A percentile compares a stretch with the other conserved stretches of the same genome.
These are phyloP conservation scores for Pelmatolapia mariae DNA, from an alignment of 2,113 vertebrate species.

Conservation along the genomic window DNA sequence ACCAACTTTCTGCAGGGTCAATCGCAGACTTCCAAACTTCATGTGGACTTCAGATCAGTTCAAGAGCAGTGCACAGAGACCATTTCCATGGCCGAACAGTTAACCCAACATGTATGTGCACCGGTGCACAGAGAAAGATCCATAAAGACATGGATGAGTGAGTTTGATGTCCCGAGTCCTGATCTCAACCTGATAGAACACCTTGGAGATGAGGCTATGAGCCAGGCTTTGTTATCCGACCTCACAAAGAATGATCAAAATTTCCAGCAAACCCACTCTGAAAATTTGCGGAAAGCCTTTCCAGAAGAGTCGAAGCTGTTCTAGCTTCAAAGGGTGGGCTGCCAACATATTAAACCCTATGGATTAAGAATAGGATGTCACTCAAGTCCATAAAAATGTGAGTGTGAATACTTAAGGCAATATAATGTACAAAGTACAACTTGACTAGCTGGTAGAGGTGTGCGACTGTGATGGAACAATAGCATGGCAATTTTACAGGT, in stretches of 20 bases:
- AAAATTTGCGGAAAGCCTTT: background rate
- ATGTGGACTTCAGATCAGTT: background rate
- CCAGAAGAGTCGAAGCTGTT: background rate
- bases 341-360: background rate
- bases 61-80: background rate
- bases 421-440: background rate
- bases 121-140: accelerated
- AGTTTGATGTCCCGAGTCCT: background rate
- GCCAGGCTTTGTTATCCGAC: background rate
- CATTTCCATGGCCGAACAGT: background rate
- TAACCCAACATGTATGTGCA: background rate
- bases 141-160: background rate
- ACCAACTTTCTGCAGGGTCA: background rate
- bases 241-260: background rate
- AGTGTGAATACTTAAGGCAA: background rate
- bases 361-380: background rate
- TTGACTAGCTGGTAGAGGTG: background rate
- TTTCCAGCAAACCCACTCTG: accelerated
- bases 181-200: background rate
- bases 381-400: background rate
- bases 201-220: background rate
- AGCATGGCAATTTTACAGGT: background rate
- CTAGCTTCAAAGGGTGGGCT: background rate
- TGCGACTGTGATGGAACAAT: background rate
- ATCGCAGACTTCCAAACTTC: accelerated